A percentile compares a stretch with the other conserved stretches of the same genome.
Evolutionary conservation across 2,113 vertebrate species (phyloP).

Genomic region (Merops nubicus): DNA sequence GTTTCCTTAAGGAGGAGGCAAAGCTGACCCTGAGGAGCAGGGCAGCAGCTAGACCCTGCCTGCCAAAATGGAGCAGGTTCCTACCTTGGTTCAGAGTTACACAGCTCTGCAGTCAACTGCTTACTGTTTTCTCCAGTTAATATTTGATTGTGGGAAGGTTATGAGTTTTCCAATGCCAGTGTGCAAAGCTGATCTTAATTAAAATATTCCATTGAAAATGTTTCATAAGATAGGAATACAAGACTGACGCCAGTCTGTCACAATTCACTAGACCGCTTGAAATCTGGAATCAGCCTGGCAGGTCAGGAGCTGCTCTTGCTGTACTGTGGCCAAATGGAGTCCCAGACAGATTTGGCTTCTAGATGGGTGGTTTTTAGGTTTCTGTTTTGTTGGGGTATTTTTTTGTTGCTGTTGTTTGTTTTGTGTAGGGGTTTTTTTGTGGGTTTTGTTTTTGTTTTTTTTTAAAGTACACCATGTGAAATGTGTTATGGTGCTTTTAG

Average conservation of each 20-base stretch:
- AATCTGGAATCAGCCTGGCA: neutral
- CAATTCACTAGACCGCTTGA: conserved; percentile 35
- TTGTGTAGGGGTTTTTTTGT: neutral
- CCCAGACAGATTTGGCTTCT: neutral
- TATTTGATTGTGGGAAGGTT: conserved; percentile 21
- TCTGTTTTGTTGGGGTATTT: too few relatives aligned
- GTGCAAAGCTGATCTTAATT: conserved; percentile 62
- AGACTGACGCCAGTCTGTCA: conserved; percentile 65
- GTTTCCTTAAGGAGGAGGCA: neutral
- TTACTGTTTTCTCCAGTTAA: neutral
- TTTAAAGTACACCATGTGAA: neutral
- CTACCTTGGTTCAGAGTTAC: neutral
- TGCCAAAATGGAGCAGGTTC: neutral
- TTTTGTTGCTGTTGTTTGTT: too few relatives aligned
- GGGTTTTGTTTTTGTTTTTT: neutral
- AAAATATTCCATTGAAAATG: conserved; percentile 61
- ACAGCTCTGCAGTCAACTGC: neutral
- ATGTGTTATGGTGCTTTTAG: neutral
- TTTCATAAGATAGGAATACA: conserved; percentile 66
- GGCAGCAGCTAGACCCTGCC: neutral
- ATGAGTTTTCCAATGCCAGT: conserved; percentile 27
- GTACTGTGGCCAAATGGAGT: neutral
- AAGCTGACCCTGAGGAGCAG: neutral
- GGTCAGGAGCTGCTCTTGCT: neutral
- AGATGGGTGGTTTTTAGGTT: neutral